phyloP scores from a whole-genome alignment of 2,113 vertebrate genomes.

The Callaeas wilsoni region DNA sequence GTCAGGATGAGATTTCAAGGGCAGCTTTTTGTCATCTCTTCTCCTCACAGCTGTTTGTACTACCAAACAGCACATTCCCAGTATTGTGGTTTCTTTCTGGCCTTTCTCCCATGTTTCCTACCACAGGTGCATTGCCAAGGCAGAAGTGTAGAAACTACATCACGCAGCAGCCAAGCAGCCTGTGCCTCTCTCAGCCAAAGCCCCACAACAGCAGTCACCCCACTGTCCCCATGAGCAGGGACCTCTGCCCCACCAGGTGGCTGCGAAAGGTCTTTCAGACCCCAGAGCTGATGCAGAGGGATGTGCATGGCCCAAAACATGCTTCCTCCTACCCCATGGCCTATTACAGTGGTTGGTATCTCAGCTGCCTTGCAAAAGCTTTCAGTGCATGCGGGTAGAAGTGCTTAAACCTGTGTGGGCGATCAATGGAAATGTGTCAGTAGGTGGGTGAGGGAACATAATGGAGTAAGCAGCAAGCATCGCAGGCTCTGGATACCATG shows the following conservation, averaged over 20 bases:
- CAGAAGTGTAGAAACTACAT: neutral
- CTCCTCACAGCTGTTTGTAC: neutral
- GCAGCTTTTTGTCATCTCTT: neutral
- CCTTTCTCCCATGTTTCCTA: neutral
- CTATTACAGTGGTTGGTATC: neutral
- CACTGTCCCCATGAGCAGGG: neutral
- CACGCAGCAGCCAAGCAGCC: neutral
- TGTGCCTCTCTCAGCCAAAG: neutral
- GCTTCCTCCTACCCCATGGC: neutral
- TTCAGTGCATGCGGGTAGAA: neutral
- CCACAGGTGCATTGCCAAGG: neutral
- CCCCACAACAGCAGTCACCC: neutral
- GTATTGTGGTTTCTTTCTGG: neutral
- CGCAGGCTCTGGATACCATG: neutral
- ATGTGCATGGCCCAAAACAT: neutral
- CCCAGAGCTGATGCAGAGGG: neutral
- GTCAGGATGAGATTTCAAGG: neutral
- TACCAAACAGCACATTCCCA: neutral
- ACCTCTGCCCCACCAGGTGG: neutral
- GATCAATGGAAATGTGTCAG: neutral
- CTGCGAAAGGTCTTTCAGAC: neutral
- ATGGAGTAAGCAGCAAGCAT: neutral
- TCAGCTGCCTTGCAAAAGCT: neutral
- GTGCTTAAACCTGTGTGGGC: rapidly evolving
- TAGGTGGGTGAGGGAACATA: neutral